phyloP scores from a whole-genome alignment of 2,797 vertebrate species.

The Scolopax bukidnonensis region DNA sequence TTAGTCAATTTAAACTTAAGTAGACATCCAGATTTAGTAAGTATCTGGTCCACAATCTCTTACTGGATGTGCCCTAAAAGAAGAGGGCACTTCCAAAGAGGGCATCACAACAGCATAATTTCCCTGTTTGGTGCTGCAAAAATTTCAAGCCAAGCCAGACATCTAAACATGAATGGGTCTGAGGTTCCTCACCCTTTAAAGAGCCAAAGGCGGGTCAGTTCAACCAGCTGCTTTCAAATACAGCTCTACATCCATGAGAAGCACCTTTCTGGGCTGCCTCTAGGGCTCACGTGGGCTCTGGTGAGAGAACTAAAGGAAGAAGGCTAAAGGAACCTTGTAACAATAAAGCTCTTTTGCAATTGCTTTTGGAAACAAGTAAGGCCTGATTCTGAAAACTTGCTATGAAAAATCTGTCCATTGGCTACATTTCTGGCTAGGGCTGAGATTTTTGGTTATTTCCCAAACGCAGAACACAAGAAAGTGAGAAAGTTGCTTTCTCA shows the following conservation, averaged over 20 bases:
- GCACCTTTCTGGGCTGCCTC: not conserved
- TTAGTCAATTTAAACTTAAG: not conserved
- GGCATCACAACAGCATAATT: accelerated
- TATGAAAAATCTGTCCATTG: not conserved
- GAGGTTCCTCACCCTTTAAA: not conserved
- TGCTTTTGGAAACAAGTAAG: not conserved
- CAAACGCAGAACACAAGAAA: not conserved
- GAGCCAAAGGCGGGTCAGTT: not conserved
- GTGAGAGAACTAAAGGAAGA: not conserved
- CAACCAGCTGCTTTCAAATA: not conserved
- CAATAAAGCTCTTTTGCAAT: not conserved
- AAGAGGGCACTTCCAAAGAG: not conserved
- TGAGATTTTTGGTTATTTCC: not conserved
- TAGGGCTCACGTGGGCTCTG: not conserved
- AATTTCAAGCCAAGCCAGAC: not conserved
- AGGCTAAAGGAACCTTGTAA: not conserved
- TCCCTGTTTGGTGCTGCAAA: not conserved
- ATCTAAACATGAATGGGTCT: accelerated
- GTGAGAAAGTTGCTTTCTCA: not conserved
- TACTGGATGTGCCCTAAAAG: accelerated
- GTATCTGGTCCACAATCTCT: not conserved
- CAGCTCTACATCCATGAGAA: not conserved
- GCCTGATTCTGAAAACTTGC: not conserved
- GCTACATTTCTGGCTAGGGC: not conserved
- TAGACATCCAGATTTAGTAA: not conserved